These are phyloP conservation scores for Eupleurogrammus muticus DNA, from an alignment of 2,797 vertebrate species.

Conservation along the genomic window DNA sequence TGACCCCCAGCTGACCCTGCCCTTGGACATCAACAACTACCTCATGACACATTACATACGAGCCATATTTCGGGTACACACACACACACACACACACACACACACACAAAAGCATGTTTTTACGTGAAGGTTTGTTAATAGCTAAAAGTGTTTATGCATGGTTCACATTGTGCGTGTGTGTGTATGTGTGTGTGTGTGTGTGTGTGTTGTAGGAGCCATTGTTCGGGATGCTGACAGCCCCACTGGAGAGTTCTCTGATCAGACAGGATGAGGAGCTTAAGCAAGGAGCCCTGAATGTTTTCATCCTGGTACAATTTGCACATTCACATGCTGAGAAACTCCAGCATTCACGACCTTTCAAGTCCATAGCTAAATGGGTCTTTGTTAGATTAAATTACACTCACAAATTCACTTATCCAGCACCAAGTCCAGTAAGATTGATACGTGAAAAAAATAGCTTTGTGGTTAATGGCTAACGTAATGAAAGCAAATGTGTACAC, in stretches of 20 bases:
- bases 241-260: slow-evolving; percentile 85
- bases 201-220: slow-evolving; percentile 85
- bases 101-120: not conserved
- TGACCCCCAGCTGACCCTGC: slow-evolving; percentile 89
- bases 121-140: not conserved
- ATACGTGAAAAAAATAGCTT: not conserved
- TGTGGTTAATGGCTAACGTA: not conserved
- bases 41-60: slow-evolving; percentile 93
- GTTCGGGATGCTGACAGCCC: slow-evolving; percentile 92
- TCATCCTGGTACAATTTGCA: slow-evolving; percentile 87
- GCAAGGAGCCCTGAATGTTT: slow-evolving; percentile 86
- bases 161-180: not conserved
- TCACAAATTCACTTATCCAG: not conserved
- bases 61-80: slow-evolving; percentile 90
- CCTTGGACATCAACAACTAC: slow-evolving; percentile 95
- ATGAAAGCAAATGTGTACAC: no score
- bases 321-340: slow-evolving; percentile 23
- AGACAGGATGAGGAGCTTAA: slow-evolving; percentile 86
- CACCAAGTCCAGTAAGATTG: not conserved
- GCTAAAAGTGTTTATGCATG: not conserved
- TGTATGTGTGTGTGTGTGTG: slow-evolving; percentile 15
- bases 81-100: slow-evolving; percentile 7
- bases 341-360: not conserved
- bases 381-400: not conserved
- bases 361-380: not conserved